phyloP scores from a whole-genome alignment of 2,797 vertebrate genomes.

The Anguilla obscura region DNA sequence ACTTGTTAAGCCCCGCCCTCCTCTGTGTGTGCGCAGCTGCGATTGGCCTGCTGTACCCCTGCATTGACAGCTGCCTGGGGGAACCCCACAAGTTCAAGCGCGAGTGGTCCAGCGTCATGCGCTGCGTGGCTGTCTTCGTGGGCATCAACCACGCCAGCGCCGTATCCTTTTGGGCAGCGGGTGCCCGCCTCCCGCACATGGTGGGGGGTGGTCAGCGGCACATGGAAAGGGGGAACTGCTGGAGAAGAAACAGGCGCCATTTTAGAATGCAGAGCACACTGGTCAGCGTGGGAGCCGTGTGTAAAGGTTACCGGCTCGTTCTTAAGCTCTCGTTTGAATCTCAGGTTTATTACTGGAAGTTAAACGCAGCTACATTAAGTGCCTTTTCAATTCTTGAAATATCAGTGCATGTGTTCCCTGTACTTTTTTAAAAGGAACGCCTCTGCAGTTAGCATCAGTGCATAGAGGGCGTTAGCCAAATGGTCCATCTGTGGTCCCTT shows the following conservation, averaged over 20 bases:
- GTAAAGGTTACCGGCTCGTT: background rate
- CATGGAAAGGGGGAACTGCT: background rate
- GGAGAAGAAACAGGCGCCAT: background rate
- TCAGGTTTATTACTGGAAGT: background rate
- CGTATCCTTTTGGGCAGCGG: slow-evolving; percentile 81
- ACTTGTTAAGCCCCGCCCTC: background rate
- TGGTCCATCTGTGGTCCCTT: background rate
- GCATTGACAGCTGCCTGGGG: slow-evolving; percentile 93
- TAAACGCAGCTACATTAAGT: background rate
- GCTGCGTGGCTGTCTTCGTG: slow-evolving; percentile 95
- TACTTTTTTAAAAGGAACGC: background rate
- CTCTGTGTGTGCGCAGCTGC: slow-evolving; percentile 78
- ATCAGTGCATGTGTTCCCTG: background rate
- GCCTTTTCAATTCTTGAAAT: background rate
- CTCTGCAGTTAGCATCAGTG: background rate
- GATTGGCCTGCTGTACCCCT: slow-evolving; percentile 93
- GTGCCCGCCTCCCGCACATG: background rate
- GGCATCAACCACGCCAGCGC: slow-evolving; percentile 98
- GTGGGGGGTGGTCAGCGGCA: background rate
- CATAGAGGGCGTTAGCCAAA: background rate
- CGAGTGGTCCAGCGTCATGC: slow-evolving; percentile 99
- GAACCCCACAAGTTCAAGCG: slow-evolving; percentile 98
- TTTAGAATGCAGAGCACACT: background rate
- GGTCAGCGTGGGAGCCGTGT: background rate
- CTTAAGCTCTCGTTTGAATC: background rate